phyloP scores from a whole-genome alignment of 2,113 vertebrate genomes.

The Cottus gobio region DNA sequence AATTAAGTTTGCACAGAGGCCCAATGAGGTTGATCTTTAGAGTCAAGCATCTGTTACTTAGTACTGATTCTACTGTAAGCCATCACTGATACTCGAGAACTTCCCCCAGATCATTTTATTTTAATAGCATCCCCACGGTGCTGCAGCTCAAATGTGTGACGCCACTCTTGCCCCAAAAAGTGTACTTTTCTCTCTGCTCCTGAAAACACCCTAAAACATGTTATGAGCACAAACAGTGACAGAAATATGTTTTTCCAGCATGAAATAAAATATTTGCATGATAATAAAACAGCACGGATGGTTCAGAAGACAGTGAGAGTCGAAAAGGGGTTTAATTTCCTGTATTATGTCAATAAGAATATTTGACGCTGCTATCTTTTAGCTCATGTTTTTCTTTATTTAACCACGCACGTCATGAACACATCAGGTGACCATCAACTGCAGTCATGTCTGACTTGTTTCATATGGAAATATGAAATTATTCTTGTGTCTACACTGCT shows the following conservation, averaged over 20 bases:
- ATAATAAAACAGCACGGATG: background rate
- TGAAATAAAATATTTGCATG: background rate
- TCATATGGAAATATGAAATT: background rate
- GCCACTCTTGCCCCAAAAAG: background rate
- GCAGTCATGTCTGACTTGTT: background rate
- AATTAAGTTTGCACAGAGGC: constrained; percentile 24
- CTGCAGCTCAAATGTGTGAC: background rate
- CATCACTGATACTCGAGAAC: background rate
- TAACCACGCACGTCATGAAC: background rate
- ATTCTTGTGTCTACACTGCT: background rate
- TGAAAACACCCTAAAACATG: background rate
- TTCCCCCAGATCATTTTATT: background rate
- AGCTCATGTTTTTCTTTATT: background rate
- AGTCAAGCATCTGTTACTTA: constrained; percentile 3
- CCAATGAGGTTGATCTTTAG: constrained; percentile 2
- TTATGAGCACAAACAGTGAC: background rate
- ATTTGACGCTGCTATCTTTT: background rate
- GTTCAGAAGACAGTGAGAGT: background rate
- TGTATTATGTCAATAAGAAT: background rate
- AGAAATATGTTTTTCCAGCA: background rate
- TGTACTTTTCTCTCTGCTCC: background rate
- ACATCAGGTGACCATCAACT: background rate
- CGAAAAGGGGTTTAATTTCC: background rate
- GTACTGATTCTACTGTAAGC: background rate
- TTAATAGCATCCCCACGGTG: background rate